Percentiles rank a stretch among this genome's conserved stretches.
Evolutionary conservation across 2,888 invertebrate genomes (phyloP).

Genomic region (Heliconius hortense): DNA sequence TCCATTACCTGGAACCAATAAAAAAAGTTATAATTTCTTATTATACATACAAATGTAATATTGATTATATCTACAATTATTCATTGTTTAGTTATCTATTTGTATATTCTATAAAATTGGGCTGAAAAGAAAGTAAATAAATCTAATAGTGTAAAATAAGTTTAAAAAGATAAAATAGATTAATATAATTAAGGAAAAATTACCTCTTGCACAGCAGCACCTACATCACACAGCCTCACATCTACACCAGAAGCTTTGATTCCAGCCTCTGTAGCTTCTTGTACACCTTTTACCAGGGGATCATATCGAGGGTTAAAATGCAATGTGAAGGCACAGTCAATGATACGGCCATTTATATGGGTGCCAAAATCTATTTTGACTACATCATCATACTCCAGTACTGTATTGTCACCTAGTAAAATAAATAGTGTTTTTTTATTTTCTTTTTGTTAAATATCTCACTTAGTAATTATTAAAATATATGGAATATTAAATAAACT

Average conservation of each 20-base stretch:
- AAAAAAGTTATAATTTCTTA: not conserved
- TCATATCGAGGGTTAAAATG: constrained; percentile 98
- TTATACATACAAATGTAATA: not conserved
- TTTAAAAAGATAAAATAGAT: not conserved
- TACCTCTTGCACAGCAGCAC: constrained; percentile 96
- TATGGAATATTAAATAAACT: not conserved
- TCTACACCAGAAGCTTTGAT: constrained; percentile 98
- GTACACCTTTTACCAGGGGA: constrained; percentile 95
- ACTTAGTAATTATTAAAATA: not conserved
- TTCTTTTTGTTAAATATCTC: not conserved
- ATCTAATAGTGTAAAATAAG: not conserved
- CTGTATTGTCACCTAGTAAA: constrained; percentile 90
- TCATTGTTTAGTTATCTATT: not conserved
- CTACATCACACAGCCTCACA: constrained; percentile 98
- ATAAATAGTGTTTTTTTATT: not conserved
- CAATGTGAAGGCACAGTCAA: constrained; percentile 99
- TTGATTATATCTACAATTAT: not conserved
- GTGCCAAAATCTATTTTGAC: constrained; percentile 99
- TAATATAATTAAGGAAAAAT: not conserved
- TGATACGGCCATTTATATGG: constrained; percentile 98
- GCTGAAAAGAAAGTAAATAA: too few relatives aligned
- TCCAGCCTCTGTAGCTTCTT: constrained; percentile 99
- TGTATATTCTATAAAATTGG: not conserved
- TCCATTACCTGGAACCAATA: constrained; percentile 91
- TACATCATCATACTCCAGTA: constrained; percentile 97